phyloP scores from a whole-genome alignment of 2,797 vertebrate species.

The Gallinago stenura region DNA sequence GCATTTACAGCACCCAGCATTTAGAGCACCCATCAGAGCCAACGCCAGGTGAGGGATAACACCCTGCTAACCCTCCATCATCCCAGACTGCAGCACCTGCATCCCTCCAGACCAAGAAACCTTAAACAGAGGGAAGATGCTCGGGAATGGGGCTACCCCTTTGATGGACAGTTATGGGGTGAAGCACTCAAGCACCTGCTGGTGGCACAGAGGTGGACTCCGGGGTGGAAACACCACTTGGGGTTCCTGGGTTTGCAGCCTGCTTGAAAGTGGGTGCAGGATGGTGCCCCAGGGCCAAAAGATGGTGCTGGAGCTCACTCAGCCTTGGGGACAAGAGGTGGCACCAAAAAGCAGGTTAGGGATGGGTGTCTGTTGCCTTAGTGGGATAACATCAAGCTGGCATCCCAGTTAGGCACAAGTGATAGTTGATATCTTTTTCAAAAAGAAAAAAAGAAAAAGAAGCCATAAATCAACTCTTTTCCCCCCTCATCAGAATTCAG shows the following conservation, averaged over 20 bases:
- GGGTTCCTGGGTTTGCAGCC: not conserved
- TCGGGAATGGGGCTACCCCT: not conserved
- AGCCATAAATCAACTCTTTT: not conserved
- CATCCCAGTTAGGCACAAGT: not conserved
- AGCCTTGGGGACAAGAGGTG: not conserved
- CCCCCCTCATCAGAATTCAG: not conserved
- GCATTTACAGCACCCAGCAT: not conserved
- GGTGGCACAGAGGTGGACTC: not conserved
- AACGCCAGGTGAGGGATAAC: fast-evolving
- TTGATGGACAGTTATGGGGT: not conserved
- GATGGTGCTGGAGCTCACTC: not conserved
- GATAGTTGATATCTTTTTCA: not conserved
- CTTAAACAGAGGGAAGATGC: not conserved
- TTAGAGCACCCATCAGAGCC: not conserved
- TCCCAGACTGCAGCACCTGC: not conserved
- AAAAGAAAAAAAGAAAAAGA: not conserved
- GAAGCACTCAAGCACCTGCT: not conserved
- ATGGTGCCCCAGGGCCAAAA: not conserved
- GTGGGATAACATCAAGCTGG: not conserved
- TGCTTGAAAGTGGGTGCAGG: not conserved
- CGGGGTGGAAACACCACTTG: fast-evolving
- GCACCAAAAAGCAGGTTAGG: not conserved
- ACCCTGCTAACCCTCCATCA: not conserved
- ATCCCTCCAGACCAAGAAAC: not conserved
- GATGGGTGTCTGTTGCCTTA: fast-evolving